A percentile compares a stretch with the other conserved stretches of the same genome.
phyloP scores from a whole-genome alignment of 2,888 invertebrate species.

The Cotesia congregata region DNA sequence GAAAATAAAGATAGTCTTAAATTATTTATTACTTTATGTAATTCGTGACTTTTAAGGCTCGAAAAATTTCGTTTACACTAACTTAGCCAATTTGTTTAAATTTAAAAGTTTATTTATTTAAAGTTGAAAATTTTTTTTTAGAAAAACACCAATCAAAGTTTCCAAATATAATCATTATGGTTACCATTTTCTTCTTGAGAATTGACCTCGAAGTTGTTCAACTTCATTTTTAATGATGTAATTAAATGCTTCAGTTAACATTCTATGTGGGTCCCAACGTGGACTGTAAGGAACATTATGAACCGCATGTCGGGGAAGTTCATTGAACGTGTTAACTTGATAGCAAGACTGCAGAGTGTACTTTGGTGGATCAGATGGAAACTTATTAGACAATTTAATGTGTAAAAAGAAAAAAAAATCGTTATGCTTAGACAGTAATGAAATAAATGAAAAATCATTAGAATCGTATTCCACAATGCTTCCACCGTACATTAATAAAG shows the following conservation, averaged over 20 bases:
- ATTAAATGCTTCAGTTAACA: conserved; percentile 61
- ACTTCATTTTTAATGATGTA: conserved; percentile 57
- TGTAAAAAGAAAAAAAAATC: conserved; percentile 69
- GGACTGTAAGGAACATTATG: conserved; percentile 63
- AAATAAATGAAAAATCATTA: conserved; percentile 63
- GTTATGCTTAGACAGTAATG: conserved; percentile 68
- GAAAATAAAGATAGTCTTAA: no score
- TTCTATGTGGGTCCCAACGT: conserved; percentile 56
- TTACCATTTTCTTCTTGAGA: conserved; percentile 45
- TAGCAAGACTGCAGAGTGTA: conserved; percentile 75
- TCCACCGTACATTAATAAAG: conserved; percentile 61
- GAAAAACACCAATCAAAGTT: neutral
- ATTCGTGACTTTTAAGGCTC: no score
- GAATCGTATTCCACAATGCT: conserved; percentile 71
- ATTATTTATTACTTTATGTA: no score
- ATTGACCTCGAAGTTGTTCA: conserved; percentile 49
- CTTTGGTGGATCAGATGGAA: conserved; percentile 74
- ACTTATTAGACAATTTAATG: conserved; percentile 63
- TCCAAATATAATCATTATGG: conserved; percentile 32
- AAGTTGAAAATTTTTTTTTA: no score
- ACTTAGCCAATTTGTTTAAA: no score
- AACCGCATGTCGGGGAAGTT: conserved; percentile 47
- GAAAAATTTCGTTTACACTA: no score
- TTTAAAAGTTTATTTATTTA: no score
- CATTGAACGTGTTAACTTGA: conserved; percentile 63